Percentiles rank a stretch among this genome's conserved stretches.
Conservation (phyloP, 2,797 vertebrate genomes). For the Pseudopleuronectes americanus region DNA sequence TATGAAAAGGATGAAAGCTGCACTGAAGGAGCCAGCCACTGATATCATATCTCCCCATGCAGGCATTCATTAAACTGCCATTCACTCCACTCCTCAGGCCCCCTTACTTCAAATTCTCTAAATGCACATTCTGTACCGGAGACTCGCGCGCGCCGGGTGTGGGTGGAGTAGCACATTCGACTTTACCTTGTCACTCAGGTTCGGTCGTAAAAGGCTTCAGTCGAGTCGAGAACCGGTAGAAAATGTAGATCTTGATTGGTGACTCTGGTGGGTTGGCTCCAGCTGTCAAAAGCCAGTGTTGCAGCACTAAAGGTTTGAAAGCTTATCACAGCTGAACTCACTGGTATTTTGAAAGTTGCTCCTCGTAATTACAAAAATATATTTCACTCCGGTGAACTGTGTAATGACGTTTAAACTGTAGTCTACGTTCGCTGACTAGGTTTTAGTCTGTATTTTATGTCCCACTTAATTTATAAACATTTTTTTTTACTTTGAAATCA, state of each 20-base stretch:
- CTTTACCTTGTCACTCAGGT: conserved; percentile 40
- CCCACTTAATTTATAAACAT: too few relatives aligned
- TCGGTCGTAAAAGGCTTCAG: conserved; percentile 27
- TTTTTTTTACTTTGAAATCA: too few relatives aligned
- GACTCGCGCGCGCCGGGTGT: conserved; percentile 11
- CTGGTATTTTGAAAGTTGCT: not conserved
- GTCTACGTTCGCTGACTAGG: not conserved
- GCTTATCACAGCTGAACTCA: not conserved
- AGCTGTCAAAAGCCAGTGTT: conserved; percentile 8
- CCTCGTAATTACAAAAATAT: not conserved
- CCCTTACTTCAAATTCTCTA: conserved; percentile 49
- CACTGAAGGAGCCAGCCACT: conserved; percentile 54
- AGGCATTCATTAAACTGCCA: conserved; percentile 57
- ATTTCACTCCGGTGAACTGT: not conserved
- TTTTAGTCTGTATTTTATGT: too few relatives aligned
- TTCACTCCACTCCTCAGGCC: conserved; percentile 53
- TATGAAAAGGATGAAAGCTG: conserved; percentile 68
- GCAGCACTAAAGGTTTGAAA: not conserved
- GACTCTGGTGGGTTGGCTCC: conserved; percentile 9
- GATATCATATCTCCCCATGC: conserved; percentile 64
- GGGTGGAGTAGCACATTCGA: conserved; percentile 33
- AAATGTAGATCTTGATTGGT: conserved; percentile 17
- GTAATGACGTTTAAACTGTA: not conserved
- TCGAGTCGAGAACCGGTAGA: not conserved
- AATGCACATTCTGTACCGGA: conserved; percentile 40